Evolutionary conservation across 1,140 invertebrate species (phyloP).

Genomic region (Agrilus planipennis): DNA sequence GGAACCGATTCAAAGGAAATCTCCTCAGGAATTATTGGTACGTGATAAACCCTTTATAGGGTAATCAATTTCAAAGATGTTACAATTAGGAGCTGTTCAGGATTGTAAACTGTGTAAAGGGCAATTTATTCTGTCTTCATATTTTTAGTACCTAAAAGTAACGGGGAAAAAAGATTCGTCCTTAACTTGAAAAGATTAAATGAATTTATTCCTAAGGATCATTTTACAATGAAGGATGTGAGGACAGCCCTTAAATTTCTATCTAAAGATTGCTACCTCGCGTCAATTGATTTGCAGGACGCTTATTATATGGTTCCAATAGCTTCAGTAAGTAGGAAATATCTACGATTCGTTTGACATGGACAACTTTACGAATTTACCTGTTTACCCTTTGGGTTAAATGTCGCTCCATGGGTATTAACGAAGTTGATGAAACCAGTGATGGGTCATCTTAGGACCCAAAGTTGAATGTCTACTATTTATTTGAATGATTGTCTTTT

Average conservation of each 20-base stretch:
- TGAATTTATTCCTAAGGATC: background rate
- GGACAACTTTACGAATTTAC: conserved; percentile 1
- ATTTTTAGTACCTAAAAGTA: background rate
- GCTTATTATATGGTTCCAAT: conserved; percentile 2
- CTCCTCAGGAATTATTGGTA: too few species aligned
- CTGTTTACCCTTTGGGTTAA: conserved; percentile 7
- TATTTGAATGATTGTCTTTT: conserved; percentile 11
- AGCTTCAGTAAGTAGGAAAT: background rate
- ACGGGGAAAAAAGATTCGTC: background rate
- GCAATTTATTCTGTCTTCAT: too few species aligned
- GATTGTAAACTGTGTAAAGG: too few species aligned
- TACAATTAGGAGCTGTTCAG: too few species aligned
- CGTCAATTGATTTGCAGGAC: background rate
- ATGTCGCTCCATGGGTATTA: conserved; percentile 5
- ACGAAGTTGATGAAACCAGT: conserved; percentile 13
- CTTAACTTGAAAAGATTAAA: background rate
- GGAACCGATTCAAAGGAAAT: too few species aligned
- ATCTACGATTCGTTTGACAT: conserved; percentile 3
- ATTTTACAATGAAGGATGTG: background rate
- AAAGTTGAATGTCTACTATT: conserved; percentile 4
- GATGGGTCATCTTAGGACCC: conserved; percentile 2
- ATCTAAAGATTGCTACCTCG: background rate
- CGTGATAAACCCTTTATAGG: too few species aligned
- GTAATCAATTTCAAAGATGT: too few species aligned
- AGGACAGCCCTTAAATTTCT: background rate